Conservation (phyloP, 2,113 vertebrate species). For the Anthoscopus minutus region DNA sequence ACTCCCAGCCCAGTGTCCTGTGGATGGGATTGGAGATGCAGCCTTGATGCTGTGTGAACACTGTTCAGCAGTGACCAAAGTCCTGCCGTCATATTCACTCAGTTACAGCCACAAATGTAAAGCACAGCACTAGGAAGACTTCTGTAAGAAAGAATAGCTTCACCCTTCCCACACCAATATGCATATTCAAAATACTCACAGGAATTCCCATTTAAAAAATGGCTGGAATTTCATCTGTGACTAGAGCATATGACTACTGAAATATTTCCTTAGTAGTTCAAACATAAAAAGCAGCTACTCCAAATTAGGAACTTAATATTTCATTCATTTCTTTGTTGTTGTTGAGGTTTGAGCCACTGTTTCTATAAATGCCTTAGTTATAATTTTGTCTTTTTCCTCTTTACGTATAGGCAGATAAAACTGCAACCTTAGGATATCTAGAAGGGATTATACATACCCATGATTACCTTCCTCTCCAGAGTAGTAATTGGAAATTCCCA, state of each 20-base stretch:
- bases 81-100: accelerated
- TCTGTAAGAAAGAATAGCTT: background rate
- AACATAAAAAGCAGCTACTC: background rate
- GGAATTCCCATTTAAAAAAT: background rate
- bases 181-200: background rate
- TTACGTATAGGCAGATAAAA: background rate
- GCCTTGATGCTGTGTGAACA: background rate
- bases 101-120: background rate
- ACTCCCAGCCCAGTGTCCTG: background rate
- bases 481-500: background rate
- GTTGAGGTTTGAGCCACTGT: background rate
- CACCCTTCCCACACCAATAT: background rate
- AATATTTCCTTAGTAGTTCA: background rate
- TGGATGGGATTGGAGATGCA: background rate
- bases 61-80: background rate
- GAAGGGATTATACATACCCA: background rate
- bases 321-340: background rate
- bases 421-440: background rate
- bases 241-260: background rate
- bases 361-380: background rate
- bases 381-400: background rate
- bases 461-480: background rate
- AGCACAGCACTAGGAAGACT: background rate
- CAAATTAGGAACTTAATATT: background rate
- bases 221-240: background rate